A percentile compares a stretch with the other conserved stretches of the same genome.
These are phyloP conservation scores for Brachionus manjavacas DNA, from an alignment of 1,140 invertebrate genomes.

Conservation along the genomic window DNA sequence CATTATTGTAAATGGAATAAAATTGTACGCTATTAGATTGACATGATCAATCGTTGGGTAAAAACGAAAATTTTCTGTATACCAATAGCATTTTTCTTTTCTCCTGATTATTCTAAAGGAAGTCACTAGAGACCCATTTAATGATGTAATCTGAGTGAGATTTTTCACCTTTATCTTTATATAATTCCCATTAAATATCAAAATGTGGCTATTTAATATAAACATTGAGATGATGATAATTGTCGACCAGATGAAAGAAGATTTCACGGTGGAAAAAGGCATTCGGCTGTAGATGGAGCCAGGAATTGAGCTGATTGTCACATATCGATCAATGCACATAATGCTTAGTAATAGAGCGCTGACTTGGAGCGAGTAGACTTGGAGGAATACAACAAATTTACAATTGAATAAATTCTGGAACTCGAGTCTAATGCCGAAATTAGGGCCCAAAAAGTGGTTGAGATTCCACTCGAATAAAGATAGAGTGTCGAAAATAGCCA, in stretches of 20 bases:
- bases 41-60: not conserved
- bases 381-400: conserved; percentile 1
- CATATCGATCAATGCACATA: conserved; percentile 17
- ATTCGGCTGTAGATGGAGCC: not conserved
- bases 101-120: not conserved
- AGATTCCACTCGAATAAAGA: conserved; percentile 22
- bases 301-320: not conserved
- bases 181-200: conserved; percentile 26
- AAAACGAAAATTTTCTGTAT: not conserved
- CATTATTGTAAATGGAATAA: conserved; percentile 22
- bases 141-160: not conserved
- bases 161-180: not conserved
- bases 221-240: not conserved
- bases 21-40: not conserved
- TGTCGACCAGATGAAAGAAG: not conserved
- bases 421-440: not conserved
- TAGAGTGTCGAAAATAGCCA: not conserved
- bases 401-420: not conserved
- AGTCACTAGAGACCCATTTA: not conserved
- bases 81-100: conserved; percentile 15
- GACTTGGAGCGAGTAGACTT: not conserved
- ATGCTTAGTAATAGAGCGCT: not conserved
- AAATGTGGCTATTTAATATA: not conserved
- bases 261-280: not conserved
- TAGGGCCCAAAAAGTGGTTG: not conserved